Base-by-base conservation (phyloP, 2,888 invertebrate genomes). In the Taphrorychus bicolor region DNA sequence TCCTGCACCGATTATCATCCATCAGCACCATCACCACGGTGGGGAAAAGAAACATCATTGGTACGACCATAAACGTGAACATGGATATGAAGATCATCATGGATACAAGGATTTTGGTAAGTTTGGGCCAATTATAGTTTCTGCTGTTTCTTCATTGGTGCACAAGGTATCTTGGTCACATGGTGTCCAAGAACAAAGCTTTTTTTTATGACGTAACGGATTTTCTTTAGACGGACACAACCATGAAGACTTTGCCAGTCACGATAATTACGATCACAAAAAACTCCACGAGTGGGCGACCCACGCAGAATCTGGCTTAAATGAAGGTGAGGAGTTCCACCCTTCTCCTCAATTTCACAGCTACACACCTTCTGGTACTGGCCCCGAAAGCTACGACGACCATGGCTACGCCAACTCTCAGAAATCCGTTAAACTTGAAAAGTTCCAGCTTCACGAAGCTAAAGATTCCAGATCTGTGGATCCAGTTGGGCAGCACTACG, bases 31-130 rank as follows among this genome's bases (percentile, higher is more conserved):
- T 56, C 73, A 73, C 17, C 64, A 76, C 16, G 72, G 76, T 58
- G 61, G 71, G 5, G 72, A 75, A 40, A 72, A 73, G n/a, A 62
- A 75, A 14, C 73, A 76, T 56, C 63, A 71, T 11, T 72, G 75
- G 9, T 32, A 54, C 52, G 70, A 72, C 45, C 76, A 75, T 48
- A 62, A 64, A 16, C 69, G 70, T 32, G 52, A 57, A 18, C 63
- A 68, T 22, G 56, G 62, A 4, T 70, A 73, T 41, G 54, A 68
- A 17, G 63, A 73, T 49, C 42, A 67, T 11, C 74, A 76, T 59
- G 73, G 74, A 54, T 73, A 74, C 62, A 69, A 67, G 41, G 62
- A 74, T 51, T 48, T 60, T 57, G 59, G 63, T 19, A 69, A 68
- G 7, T 62, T 48, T 32, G 49, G 45, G n/a, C n/a, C n/a, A n/a